Percentiles rank a stretch among this genome's conserved stretches.
Conservation (phyloP, 2,888 invertebrate genomes). For the Piscicola geometra region DNA sequence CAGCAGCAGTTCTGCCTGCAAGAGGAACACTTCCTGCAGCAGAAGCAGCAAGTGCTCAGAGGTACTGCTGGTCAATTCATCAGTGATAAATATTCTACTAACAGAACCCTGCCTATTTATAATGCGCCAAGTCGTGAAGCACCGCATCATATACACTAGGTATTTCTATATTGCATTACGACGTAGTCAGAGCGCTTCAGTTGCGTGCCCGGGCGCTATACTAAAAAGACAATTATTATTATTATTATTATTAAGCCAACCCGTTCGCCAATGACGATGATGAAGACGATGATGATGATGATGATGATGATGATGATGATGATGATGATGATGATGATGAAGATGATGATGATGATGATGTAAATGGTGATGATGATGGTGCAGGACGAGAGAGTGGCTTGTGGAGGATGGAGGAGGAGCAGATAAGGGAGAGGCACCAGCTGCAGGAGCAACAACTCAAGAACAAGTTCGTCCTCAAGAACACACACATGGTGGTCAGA, state of each 20-base stretch:
- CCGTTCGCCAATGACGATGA: slow-evolving; percentile 23
- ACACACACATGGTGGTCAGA: slow-evolving; percentile 91
- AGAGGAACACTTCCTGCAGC: slow-evolving; percentile 88
- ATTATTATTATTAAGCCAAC: no score
- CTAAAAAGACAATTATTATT: no score
- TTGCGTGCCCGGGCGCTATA: no score
- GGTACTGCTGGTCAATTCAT: no score
- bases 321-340: slow-evolving; percentile 23
- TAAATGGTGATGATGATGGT: slow-evolving; percentile 17
- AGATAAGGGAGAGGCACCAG: slow-evolving; percentile 92
- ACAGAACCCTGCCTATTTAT: no score
- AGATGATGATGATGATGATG: slow-evolving; percentile 30
- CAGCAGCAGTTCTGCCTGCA: slow-evolving; percentile 84
- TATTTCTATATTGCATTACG: no score
- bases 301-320: slow-evolving; percentile 20
- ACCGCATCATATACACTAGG: no score
- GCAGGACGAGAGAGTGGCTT: slow-evolving; percentile 80
- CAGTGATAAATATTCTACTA: no score
- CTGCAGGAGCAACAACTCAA: slow-evolving; percentile 88
- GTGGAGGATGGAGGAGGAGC: slow-evolving; percentile 96
- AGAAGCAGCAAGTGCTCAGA: slow-evolving; percentile 73
- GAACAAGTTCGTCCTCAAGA: slow-evolving; percentile 91
- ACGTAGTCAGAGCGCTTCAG: no score
- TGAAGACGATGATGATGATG: slow-evolving; percentile 21
- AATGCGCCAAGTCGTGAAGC: no score